Base-by-base conservation (phyloP, 2,797 vertebrate genomes). In the Myoxocephalus aenaeus region DNA sequence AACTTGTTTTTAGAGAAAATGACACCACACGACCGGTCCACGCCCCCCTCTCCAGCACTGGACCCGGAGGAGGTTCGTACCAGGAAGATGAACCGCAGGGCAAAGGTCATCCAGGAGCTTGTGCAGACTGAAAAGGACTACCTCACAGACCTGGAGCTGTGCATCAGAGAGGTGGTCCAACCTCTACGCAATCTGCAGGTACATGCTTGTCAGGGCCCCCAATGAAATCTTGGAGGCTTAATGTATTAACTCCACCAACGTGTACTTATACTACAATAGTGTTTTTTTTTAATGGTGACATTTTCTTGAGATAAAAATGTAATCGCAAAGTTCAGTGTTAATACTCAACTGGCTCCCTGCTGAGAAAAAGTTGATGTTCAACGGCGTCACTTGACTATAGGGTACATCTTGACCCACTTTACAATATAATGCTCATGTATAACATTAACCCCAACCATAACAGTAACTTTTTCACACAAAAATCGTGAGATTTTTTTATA, bases 121-220 rank as follows among this genome's bases (percentile, higher is more conserved):
- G 80, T 98, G 56, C 97, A 98, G 93, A 99, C 98, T 0, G 98
- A 99, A 77, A 97, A 89, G 67, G 98, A 98, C 88, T 98, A 95
- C 79, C 92, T 97, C 85, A 96, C 87, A 0, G 95, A 97, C 74
- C 86, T 99, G 90, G 96, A 98, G 85, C 94, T 98, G 73, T 99
- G 97, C 79, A 94, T 99, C 85, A 94, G 83, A 85, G 96, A 98
- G 81, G 97, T 99, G 82, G 94, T 99, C 70, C 96, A 96, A 82
- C 98, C 98, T 32, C 92, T 99, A 42, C 94, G 96, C 78, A 94
- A 86, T 90, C 93, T 96, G 94, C 97, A 95, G 96, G 94, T 96
- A 86, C 3, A 36, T 3, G 0, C 7, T 62, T n/a, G 18, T 46
- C 6, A 54, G n/a, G 12, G 32, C 14, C 22, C 15, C 12, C 9